Base-by-base conservation (phyloP, 1,140 invertebrate species). In the Solenopsis invicta region DNA sequence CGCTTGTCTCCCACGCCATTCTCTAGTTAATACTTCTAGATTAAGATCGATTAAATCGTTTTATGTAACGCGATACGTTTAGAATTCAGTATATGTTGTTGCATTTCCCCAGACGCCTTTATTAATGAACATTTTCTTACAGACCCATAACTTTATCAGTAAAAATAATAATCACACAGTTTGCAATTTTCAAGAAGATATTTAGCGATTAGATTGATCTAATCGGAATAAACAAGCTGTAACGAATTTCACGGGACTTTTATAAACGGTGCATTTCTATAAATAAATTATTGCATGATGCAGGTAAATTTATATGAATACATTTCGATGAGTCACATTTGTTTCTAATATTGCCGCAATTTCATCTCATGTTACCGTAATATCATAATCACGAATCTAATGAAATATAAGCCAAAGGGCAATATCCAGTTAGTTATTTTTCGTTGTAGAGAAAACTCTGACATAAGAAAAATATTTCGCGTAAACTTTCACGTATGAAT, bases 161-260 rank as follows among this genome's bases (percentile, higher is more conserved):
- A 1, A 45, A 45, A 8, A 76, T 37, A 76, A 61, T 29, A 16
- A n/a, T 62, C 24, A n/a, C 45, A 16, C 2, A 34, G 13, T 41
- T 41, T 12, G 16, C 71, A 67, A 75, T 50, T 84, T 76, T 29
- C 50, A 84, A 71, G 74, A 84, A 59, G n/a, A 61, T 54, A 61
- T 75, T 88, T 82, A 81, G 37, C 77, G 37, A 72, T 56, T 34
- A n/a, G 34, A 59, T 54, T 64, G 72, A 76, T 89, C 72, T 77
- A 56, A n/a, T 87, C 61, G 85, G 61, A 88, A 74, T 78, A 87
- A 90, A 89, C 74, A 52, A 89, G 61, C 74, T 61, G 54, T 87
- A 64, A 90, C 86, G 76, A 62, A 61, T 78, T 50, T 67, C 84
- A 72, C 16, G 18, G n/a, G 13, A 34, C 8, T 1, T 76, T 76